These are phyloP conservation scores for Pachyseris speciosa DNA, from an alignment of 64 coral and sea anemone genomes.

Conservation along the genomic window DNA sequence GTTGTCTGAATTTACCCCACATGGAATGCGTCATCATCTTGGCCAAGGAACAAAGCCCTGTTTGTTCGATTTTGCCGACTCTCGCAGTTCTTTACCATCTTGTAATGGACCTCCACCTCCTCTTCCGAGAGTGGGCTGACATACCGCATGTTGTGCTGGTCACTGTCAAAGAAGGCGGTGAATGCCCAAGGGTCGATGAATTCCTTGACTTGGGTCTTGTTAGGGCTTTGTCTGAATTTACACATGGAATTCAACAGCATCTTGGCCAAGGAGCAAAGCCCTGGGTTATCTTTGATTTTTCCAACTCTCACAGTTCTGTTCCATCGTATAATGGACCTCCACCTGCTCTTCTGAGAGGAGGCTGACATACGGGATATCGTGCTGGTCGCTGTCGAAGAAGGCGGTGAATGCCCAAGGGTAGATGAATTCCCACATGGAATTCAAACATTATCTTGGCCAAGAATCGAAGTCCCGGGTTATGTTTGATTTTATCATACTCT, in stretches of 20 bases:
- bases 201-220: conserved; percentile 5
- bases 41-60: neutral
- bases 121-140: neutral
- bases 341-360: no score
- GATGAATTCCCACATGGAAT: no score
- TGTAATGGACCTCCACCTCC: neutral
- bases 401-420: no score
- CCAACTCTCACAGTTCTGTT: no score
- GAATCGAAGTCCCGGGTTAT: neutral
- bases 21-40: conserved; percentile 22
- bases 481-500: no score
- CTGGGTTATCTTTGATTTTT: neutral
- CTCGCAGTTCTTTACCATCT: no score
- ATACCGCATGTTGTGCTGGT: neutral
- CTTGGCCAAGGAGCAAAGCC: neutral
- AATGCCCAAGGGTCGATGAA: neutral
- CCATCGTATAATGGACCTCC: no score
- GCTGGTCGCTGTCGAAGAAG: no score
- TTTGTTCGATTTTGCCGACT: no score
- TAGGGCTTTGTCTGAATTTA: neutral
- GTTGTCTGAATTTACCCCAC: conserved; percentile 29
- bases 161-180: neutral
- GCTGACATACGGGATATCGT: no score
- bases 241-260: conserved; percentile 34
- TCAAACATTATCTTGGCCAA: neutral